Evolutionary conservation across 2,888 invertebrate species (phyloP), one percentile per base, ranked within the genome.

Genomic region (Megastigmus dorsalis): DNA sequence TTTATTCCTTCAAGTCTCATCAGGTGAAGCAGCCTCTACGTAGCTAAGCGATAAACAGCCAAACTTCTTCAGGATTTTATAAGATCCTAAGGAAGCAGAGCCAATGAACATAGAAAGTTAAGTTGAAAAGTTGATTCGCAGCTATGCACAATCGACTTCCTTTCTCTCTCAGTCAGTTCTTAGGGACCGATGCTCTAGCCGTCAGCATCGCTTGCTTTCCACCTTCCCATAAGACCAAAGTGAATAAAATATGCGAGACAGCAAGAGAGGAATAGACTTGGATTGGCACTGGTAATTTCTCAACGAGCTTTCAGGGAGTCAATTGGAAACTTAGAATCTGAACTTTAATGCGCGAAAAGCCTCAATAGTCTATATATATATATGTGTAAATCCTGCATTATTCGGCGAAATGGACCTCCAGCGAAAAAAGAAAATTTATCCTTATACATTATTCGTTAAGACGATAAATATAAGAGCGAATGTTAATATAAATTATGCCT

Each of bases 211-310:
- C 30, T n/a, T 43, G 30, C 15, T 41, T 15, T 13, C 23, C 36
- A 28, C 28, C 41, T 38, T n/a, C n/a, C 30, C 18, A 26, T n/a
- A 38, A 62, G 30, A 20, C 50, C 52, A 48, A 55, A 59, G 63
- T 74, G 69, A 69, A 74, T 74, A 65, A 74, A 69, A 69, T 69
- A 74, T 74, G 65, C 50, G 10, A 36, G 23, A 38, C n/a, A 38
- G 54, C 33, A 13, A 41, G 15, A 48, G 28, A 18, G 15, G 20
- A 30, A 28, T 26, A 30, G 20, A 36, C 13, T 38, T 20, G 7
- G 38, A 57, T 1, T n/a, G 36, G 30, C 38, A 9, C 23, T n/a
- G 55, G 62, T 68, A 74, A 74, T 74, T 69, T 74, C 65, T 69
- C 74, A 65, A 69, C 45, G 50, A 70, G 66, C 66, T 63, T 67